Evolutionary conservation across 1,140 invertebrate genomes (phyloP), one percentile per base, ranked within the genome.

Genomic region (Drosophila ercepeae): DNA sequence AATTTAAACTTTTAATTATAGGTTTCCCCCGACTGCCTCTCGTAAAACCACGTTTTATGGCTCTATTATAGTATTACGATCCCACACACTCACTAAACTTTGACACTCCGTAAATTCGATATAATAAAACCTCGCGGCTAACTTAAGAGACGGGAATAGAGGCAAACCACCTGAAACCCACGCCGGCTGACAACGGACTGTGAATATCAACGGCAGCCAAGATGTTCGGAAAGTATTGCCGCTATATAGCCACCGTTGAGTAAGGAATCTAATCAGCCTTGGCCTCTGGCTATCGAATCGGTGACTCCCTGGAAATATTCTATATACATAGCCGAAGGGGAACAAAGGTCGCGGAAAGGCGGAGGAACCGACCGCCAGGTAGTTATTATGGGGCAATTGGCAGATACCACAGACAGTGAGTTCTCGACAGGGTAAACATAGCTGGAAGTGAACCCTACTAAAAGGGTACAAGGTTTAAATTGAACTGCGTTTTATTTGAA

Each of bases 261-360:
- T 42, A n/a, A 50, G 60, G 36, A 67, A 67, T 67, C 64, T 68
- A 68, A 68, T 68, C 64, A 45, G 46, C 14, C 32, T 46, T 58
- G 19, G 19, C 54, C 36, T 16, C 36, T 18, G 16, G 16, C 63
- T 52, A 53, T 53, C 61, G 63, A 52, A 44, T 53, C 61, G 63
- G 67, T 67, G 64, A 36, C 48, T 68, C 39, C 19, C n/a, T 16
- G 34, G 44, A 65, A 41, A 16, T 7, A 14, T 1, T 14, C 4
- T 39, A 39, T 7, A 14, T 32, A 42, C 13, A 32, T 36, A 64
- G 32, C 3, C 58, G 42, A n/a, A 29, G 18, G 25, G 27, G 63
- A 23, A 52, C 63, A 68, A 68, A 68, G 64, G 67, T 48, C 64
- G 64, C n/a, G n/a, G n/a, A 2, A 8, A 13, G 25, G 11, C 64